These are phyloP conservation scores for Camponotus pennsylvanicus DNA, from an alignment of 1,140 invertebrate genomes.

Conservation along the genomic window DNA sequence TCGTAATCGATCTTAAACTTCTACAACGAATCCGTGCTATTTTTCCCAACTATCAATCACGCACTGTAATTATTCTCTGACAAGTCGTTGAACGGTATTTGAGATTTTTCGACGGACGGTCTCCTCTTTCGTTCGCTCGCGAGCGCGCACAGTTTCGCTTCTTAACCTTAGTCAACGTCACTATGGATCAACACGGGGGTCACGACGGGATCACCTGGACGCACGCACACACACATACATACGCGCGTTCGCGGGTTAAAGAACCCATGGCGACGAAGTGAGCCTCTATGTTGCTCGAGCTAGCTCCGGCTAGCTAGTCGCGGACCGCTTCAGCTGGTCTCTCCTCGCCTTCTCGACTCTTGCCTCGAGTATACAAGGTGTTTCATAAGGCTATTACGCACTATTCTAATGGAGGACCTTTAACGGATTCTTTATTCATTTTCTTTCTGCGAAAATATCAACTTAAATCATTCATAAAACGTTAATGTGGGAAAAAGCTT, in stretches of 20 bases:
- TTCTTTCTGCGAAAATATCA: not conserved
- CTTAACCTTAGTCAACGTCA: conserved; percentile 73
- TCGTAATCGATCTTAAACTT: not conserved
- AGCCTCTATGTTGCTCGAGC: conserved; percentile 51
- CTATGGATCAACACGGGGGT: conserved; percentile 63
- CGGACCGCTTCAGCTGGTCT: conserved; percentile 33
- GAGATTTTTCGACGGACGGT: not conserved
- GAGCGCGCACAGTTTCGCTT: conserved; percentile 32
- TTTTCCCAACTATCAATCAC: conserved; percentile 34
- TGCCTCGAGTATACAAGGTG: not conserved
- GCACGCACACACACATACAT: conserved; percentile 45
- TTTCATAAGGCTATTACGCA: not conserved
- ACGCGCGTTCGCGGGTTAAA: conserved; percentile 66
- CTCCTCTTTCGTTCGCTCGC: not conserved
- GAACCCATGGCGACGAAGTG: conserved; percentile 69
- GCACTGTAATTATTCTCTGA: conserved; percentile 36
- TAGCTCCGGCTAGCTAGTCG: not conserved
- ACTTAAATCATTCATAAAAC: not conserved
- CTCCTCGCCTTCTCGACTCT: conserved; percentile 10
- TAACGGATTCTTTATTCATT: conserved; percentile 17
- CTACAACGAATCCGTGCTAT: not conserved
- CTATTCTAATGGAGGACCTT: not conserved
- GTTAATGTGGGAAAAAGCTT: not conserved
- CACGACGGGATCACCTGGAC: conserved; percentile 64
- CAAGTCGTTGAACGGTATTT: conserved; percentile 25